These are phyloP conservation scores for Goniozus legneri DNA, from an alignment of 1,140 invertebrate genomes.

Conservation along the genomic window DNA sequence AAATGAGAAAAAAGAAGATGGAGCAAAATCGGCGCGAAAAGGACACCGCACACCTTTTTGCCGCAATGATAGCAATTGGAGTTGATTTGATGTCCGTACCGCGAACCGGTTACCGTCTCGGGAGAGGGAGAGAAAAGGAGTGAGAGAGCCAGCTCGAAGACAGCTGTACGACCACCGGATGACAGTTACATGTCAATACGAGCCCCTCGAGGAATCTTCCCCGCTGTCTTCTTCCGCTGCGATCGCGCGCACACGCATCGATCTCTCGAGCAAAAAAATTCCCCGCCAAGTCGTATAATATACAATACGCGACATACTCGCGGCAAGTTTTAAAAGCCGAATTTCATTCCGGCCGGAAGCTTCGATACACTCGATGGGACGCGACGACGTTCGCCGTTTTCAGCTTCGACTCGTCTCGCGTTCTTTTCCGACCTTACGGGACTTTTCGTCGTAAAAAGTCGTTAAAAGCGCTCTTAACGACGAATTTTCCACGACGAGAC, in stretches of 20 bases:
- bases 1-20: too few relatives aligned
- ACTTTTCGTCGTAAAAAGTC: neutral
- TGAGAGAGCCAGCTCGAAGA: slow-evolving; percentile 4
- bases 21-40: slow-evolving; percentile 21
- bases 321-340: too few relatives aligned
- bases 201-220: slow-evolving; percentile 37
- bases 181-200: slow-evolving; percentile 53
- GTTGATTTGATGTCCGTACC: slow-evolving; percentile 31
- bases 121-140: neutral
- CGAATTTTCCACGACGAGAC: neutral
- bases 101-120: neutral
- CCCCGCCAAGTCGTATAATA: too few relatives aligned
- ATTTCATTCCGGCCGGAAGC: too few relatives aligned
- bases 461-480: neutral
- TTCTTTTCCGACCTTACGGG: neutral
- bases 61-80: slow-evolving; percentile 43
- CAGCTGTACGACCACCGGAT: slow-evolving; percentile 30
- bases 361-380: too few relatives aligned
- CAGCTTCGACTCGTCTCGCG: slow-evolving; percentile 1
- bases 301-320: too few relatives aligned
- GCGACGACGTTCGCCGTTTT: neutral
- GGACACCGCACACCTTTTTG: slow-evolving; percentile 37
- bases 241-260: too few relatives aligned
- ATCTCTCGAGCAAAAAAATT: too few relatives aligned
- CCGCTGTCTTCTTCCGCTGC: slow-evolving; percentile 6